Evolutionary conservation across 2,113 vertebrate genomes (phyloP), one percentile per base, ranked within the genome.

Genomic region (Lagopus leucura): DNA sequence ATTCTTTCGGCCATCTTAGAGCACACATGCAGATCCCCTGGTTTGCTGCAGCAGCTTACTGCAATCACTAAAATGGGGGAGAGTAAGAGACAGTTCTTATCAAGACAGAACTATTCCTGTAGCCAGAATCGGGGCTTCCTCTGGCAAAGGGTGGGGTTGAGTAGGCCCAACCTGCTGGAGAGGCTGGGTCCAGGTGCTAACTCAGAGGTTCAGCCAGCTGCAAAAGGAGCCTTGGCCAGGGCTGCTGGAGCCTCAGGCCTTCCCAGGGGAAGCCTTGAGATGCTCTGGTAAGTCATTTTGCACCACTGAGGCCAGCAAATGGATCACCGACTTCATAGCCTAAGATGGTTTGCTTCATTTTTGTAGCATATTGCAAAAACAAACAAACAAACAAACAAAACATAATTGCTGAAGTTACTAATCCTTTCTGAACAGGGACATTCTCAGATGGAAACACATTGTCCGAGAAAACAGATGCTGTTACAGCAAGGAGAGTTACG

Each of bases 1-100:
- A 91, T 92, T 93, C 80, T 88, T 84, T 48, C 36, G 77, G 42
- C 86, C 80, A 72, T 69, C 82, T 34, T 63, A 77, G 40, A 82
- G 78, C 63, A 65, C 61, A n/a, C n/a, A 55, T 16, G 48, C 4
- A 74, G n/a, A 86, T 38, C 17, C 28, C 22, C 43, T 12, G 8
- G 12, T 70, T 86, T 63, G 73, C 72, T 71, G 38, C 7, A 30
- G 50, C 50, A 77, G 34, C 25, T 83, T 67, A 64, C 48, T 32
- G 27, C 2, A 2, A 86, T 55, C 6, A 3, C n/a, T 52, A 55
- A 54, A 61, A 72, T 71, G 34, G 36, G 55, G 1, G 5, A 75
- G 52, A 69, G n/a, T 13, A 43, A 40, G 47, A 75, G 32, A 52
- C 15, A 30, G 25, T 9, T 83, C 14, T n/a, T 81, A 30, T 36